Evolutionary conservation across 2,113 vertebrate species (phyloP).

Genomic region (Tamias sibiricus): DNA sequence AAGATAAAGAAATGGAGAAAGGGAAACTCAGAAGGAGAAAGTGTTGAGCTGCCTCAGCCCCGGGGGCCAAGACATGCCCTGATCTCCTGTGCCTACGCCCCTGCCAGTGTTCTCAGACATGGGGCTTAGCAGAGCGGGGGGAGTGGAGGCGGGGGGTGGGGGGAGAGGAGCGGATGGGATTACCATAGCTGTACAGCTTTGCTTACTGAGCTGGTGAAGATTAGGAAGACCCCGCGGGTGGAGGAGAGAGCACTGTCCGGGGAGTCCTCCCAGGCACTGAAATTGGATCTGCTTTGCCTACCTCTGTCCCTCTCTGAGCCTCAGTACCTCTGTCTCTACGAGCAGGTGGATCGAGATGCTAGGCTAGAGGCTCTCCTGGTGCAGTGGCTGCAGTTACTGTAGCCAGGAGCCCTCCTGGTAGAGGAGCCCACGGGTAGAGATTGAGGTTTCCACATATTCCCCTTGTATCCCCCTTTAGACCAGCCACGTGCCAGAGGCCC

Average conservation of each 20-base stretch:
- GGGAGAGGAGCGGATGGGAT: no score
- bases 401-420: background rate
- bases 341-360: background rate
- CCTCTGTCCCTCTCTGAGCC: background rate
- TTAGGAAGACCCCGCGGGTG: background rate
- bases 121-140: background rate
- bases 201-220: background rate
- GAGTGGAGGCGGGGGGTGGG: background rate
- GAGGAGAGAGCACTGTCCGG: background rate
- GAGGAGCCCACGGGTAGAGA: no score
- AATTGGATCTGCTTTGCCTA: background rate
- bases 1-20: background rate
- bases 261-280: background rate
- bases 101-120: background rate
- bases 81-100: rapidly evolving
- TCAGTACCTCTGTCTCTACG: background rate
- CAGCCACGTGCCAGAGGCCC: background rate
- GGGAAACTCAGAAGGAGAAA: background rate
- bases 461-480: background rate
- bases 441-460: background rate
- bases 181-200: background rate
- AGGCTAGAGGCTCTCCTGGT: background rate
- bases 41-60: background rate
- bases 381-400: background rate
- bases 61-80: rapidly evolving